Evolutionary conservation across 2,113 vertebrate genomes (phyloP).

Genomic region (Cochlearius cochlearius): DNA sequence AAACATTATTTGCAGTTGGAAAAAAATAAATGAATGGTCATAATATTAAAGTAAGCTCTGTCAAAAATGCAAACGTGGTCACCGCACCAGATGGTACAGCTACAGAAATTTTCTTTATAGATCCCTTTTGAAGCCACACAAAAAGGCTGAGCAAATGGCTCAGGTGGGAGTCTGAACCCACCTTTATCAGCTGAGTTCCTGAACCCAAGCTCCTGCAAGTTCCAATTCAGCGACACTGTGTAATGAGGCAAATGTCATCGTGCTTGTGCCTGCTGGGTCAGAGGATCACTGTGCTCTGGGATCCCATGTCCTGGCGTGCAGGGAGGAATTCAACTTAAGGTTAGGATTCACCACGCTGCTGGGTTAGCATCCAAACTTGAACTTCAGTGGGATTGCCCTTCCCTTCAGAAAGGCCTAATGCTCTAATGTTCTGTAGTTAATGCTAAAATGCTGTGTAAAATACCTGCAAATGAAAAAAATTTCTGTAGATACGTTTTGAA

Average conservation of each 20-base stretch:
- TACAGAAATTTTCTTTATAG: not conserved
- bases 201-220: not conserved
- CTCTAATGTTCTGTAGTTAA: not conserved
- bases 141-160: not conserved
- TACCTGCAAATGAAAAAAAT: not conserved
- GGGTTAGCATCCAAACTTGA: not conserved
- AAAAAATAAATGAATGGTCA: not conserved
- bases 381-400: not conserved
- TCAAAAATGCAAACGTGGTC: not conserved
- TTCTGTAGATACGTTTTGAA: not conserved
- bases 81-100: not conserved
- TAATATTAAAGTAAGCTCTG: not conserved
- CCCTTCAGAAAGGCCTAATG: not conserved
- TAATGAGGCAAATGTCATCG: not conserved
- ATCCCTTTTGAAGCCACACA: not conserved
- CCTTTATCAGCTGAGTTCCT: conserved; percentile 9
- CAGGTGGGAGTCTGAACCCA: conserved; percentile 8
- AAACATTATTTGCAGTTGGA: not conserved
- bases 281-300: not conserved
- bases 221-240: not conserved
- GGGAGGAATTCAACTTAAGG: not conserved
- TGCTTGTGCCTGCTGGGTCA: not conserved
- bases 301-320: not conserved
- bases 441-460: not conserved
- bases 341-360: not conserved